Base-by-base conservation (phyloP, 2,888 invertebrate genomes). In the Napeogenes sylphis region DNA sequence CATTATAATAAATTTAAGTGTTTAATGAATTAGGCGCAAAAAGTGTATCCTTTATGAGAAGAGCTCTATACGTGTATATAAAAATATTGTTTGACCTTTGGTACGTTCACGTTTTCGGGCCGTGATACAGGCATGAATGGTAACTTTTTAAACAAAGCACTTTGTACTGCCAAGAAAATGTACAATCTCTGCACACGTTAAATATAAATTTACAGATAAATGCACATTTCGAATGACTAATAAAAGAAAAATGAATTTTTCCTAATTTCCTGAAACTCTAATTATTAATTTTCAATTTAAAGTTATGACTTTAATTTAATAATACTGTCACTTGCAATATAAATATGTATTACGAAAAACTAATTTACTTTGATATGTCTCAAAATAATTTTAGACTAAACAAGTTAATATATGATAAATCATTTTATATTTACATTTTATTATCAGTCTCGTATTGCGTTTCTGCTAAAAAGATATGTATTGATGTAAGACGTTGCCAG, bases 61-160 rank as follows among this genome's bases (percentile, higher is more conserved):
- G 51, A 21, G 51, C 8, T 51, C 51, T 0, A 30, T 30, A 51
- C 51, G 21, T 51, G n/a, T 30, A 51, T 30, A 51, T 51, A 30
- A 5, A 51, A 63, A 45, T 30, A 33, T 45, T 56, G 42, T 56
- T 30, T 56, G 59, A 56, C 59, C 56, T 63, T 56, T 63, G 55
- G 45, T 45, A 55, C 55, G 62, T 32, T 45, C 63, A 63, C 63
- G 63, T 38, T 32, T 30, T n/a, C 53, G 59, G 53, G 0, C 21
- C 63, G 63, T 63, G 63, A 56, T n/a, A n/a, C 45, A 30, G 35
- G 4, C 51, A 51, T 51, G 51, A 51, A 51, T 51, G 51, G 51
- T 51, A 51, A 51, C 51, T 51, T 51, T 47, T 51, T 51, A 51
- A 51, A 51, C 51, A 51, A 42, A 51, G 51, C 30, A 51, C 51